Evolutionary conservation across 2,888 invertebrate species (phyloP).

Genomic region (Xanthia icteritia): DNA sequence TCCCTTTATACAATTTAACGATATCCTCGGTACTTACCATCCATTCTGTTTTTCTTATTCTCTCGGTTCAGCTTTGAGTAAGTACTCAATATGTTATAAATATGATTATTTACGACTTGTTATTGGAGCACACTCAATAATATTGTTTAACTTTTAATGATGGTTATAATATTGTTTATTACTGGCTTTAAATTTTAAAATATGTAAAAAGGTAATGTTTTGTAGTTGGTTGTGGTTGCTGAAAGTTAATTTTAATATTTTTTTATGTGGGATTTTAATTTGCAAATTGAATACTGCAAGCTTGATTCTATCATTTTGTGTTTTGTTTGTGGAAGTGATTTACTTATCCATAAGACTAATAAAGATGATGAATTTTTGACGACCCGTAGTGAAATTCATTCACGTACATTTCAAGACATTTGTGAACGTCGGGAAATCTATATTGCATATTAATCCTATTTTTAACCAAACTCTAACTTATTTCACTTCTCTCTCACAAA

Average conservation of each 20-base stretch:
- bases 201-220: background rate
- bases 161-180: constrained; percentile 33
- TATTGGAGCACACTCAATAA: constrained; percentile 39
- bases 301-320: background rate
- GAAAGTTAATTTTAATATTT: background rate
- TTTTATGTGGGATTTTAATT: background rate
- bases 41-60: constrained; percentile 33
- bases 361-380: background rate
- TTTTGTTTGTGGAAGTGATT: background rate
- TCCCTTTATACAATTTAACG: constrained; percentile 9
- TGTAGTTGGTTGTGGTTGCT: background rate
- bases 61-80: constrained; percentile 5
- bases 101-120: constrained; percentile 25
- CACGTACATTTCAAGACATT: background rate
- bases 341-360: background rate
- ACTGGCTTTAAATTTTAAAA: constrained; percentile 6
- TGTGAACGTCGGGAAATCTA: background rate
- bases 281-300: background rate
- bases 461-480: too few species aligned
- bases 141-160: constrained; percentile 41
- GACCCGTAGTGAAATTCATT: background rate
- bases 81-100: constrained; percentile 42
- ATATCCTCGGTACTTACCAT: constrained; percentile 3
- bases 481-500: background rate
- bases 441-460: too few species aligned